Conservation (phyloP, 1,140 invertebrate genomes). For the Apis florea region DNA sequence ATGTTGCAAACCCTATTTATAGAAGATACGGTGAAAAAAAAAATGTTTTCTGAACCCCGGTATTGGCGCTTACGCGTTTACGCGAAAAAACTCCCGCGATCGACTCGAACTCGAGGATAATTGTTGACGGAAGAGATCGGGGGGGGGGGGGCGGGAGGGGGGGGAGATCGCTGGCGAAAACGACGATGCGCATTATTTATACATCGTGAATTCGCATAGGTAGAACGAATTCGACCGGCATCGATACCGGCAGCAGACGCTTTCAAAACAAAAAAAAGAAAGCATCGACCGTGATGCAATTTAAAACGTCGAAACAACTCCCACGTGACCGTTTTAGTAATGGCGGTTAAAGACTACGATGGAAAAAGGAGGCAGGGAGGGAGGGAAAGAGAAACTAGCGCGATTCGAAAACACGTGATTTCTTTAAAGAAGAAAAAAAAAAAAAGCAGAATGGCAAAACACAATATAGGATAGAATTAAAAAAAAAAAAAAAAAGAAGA, state of each 20-base stretch:
- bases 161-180: no score
- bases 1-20: neutral
- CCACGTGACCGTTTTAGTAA: slow-evolving; percentile 22
- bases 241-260: neutral
- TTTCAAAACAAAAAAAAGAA: slow-evolving; percentile 4
- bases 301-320: slow-evolving; percentile 10
- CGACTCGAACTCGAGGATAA: neutral
- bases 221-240: neutral
- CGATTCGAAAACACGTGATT: neutral
- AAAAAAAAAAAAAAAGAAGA: neutral
- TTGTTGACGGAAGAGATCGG: no score
- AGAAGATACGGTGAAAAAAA: neutral
- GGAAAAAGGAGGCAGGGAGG: no score
- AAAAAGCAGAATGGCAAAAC: neutral
- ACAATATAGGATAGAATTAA: neutral
- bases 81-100: no score
- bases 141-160: rapidly evolving
- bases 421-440: neutral
- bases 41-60: no score
- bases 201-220: no score
- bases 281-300: slow-evolving; percentile 5
- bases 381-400: neutral
- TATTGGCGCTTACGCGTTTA: no score
- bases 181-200: no score
- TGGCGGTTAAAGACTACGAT: neutral